phyloP scores from a whole-genome alignment of 2,797 vertebrate genomes.

The Phoeniculus purpureus region DNA sequence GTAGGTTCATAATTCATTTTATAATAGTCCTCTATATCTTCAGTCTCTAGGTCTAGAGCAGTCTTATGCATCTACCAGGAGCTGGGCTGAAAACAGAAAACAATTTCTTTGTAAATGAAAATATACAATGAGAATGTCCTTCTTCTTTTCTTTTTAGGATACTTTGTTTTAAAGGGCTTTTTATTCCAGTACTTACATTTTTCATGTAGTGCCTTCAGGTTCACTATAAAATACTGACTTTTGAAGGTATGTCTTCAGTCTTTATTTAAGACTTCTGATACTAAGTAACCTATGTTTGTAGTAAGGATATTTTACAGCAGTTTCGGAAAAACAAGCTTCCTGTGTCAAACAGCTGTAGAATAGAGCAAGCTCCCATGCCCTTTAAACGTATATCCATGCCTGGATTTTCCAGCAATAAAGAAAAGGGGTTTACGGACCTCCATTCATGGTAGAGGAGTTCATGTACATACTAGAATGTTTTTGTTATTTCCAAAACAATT shows the following conservation, averaged over 20 bases:
- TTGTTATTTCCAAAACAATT: conserved; percentile 26
- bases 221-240: background rate
- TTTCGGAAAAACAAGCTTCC: conserved; percentile 28
- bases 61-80: background rate
- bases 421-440: background rate
- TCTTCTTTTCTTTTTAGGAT: background rate
- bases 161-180: background rate
- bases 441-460: background rate
- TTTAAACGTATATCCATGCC: background rate
- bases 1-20: background rate
- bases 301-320: background rate
- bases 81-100: background rate
- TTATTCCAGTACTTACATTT: background rate
- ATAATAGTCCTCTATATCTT: background rate
- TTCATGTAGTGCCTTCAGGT: background rate
- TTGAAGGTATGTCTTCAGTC: conserved; percentile 28
- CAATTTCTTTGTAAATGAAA: background rate
- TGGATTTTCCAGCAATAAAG: background rate
- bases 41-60: background rate
- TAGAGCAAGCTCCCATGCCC: background rate
- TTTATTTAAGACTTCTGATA: conserved; percentile 41
- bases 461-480: background rate
- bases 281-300: conserved; percentile 60
- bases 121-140: background rate
- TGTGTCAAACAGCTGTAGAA: background rate